phyloP scores from a whole-genome alignment of 2,113 vertebrate genomes.

The Hystrix cristata region DNA sequence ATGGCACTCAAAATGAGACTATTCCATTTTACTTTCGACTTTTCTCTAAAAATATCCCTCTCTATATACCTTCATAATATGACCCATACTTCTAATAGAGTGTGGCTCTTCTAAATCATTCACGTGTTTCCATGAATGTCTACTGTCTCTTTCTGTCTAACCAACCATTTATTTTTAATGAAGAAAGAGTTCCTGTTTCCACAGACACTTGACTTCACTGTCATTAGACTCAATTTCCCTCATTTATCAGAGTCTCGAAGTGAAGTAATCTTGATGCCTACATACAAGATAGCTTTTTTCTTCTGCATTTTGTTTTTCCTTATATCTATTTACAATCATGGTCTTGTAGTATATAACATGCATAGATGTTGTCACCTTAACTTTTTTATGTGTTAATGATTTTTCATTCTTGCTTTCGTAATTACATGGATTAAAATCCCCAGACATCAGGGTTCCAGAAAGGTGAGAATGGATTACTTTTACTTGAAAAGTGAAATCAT shows the following conservation, averaged over 20 bases:
- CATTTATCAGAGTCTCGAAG: not conserved
- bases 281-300: not conserved
- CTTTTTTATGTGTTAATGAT: conserved; percentile 31
- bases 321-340: not conserved
- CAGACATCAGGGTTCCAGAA: not conserved
- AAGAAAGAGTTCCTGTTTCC: not conserved
- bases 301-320: not conserved
- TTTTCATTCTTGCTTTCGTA: conserved; percentile 42
- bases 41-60: not conserved
- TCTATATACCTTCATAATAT: not conserved
- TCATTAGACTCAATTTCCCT: not conserved
- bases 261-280: not conserved
- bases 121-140: not conserved
- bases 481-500: conserved; percentile 63
- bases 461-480: conserved; percentile 24
- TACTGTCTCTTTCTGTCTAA: not conserved
- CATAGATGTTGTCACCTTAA: not conserved
- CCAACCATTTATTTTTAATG: conserved; percentile 31
- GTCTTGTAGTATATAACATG: not conserved
- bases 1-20: conserved; percentile 8
- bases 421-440: conserved; percentile 34
- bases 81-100: not conserved
- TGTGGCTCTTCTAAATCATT: not conserved
- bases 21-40: not conserved
- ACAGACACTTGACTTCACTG: not conserved